Evolutionary conservation across 2,888 invertebrate species (phyloP).

Genomic region (Ferdinandea cuprea): DNA sequence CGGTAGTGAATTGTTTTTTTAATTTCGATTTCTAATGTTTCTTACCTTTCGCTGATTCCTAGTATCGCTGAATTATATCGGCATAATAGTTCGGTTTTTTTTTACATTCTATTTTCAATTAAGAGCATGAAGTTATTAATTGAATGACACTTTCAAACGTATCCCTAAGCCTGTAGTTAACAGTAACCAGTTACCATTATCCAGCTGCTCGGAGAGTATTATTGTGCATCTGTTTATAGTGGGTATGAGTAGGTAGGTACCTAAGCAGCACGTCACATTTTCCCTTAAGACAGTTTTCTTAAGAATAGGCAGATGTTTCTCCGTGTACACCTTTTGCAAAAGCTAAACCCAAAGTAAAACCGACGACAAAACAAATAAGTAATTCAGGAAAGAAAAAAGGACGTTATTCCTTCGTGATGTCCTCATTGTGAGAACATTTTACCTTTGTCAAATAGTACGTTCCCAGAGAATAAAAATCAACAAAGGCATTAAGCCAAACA

Average conservation of each 20-base stretch:
- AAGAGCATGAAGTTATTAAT: too few relatives aligned
- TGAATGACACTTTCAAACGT: too few relatives aligned
- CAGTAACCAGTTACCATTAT: background rate
- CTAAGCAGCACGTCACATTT: conserved; percentile 1
- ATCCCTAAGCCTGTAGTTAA: too few relatives aligned
- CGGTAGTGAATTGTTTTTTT: too few relatives aligned
- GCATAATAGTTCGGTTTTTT: too few relatives aligned
- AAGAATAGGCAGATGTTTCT: conserved; percentile 42
- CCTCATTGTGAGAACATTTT: conserved; percentile 21
- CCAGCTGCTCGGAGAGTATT: background rate
- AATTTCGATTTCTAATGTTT: too few relatives aligned
- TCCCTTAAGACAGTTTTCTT: conserved; percentile 39
- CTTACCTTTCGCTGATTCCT: too few relatives aligned
- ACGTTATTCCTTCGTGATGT: conserved; percentile 1
- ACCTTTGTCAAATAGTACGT: conserved; percentile 24
- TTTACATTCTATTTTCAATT: too few relatives aligned
- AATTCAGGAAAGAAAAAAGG: conserved; percentile 3
- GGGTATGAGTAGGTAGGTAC: background rate
- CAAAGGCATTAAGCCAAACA: conserved; percentile 31
- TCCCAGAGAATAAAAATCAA: conserved; percentile 29
- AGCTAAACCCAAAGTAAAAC: conserved; percentile 14
- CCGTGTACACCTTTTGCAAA: conserved; percentile 11
- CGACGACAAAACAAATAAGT: conserved; percentile 15
- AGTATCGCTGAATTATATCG: too few relatives aligned
- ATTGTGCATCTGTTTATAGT: background rate